Evolutionary conservation across 2,797 vertebrate genomes (phyloP).

Genomic region (Pseudomugil tenellus): DNA sequence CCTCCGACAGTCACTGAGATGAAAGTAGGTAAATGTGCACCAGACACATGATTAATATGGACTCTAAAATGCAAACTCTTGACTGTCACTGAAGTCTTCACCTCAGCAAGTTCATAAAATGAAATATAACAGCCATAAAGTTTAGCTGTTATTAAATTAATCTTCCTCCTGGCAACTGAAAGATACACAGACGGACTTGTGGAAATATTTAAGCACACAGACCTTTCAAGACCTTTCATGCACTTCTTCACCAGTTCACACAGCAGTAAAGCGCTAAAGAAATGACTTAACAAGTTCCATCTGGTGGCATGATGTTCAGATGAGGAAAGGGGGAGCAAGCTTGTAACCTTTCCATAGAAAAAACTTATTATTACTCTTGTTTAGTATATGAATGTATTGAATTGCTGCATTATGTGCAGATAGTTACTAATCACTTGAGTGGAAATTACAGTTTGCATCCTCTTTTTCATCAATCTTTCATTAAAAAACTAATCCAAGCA

Average conservation of each 20-base stretch:
- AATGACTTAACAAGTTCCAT: conserved; percentile 25
- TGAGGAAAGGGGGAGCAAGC: not conserved
- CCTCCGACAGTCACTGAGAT: not conserved
- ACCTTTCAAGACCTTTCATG: conserved; percentile 1
- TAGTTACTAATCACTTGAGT: not conserved
- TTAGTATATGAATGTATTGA: not conserved
- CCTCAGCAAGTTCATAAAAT: not conserved
- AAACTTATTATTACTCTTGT: not conserved
- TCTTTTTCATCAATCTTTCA: not conserved
- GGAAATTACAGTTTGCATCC: not conserved
- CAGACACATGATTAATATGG: not conserved
- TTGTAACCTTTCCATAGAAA: not conserved
- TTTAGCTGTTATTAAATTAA: not conserved
- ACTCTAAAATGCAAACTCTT: not conserved
- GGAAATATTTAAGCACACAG: conserved; percentile 1
- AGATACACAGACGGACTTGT: not conserved
- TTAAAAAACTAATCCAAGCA: not conserved
- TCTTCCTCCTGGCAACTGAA: not conserved
- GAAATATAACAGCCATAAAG: not conserved
- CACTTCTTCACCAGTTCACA: conserved; percentile 5
- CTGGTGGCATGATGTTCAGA: conserved; percentile 11
- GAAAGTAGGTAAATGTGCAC: not conserved
- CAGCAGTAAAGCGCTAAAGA: conserved; percentile 14
- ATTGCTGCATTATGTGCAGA: not conserved
- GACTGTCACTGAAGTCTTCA: not conserved